Conservation (phyloP, 2,888 invertebrate genomes). For the Caenorhabditis panamensis region DNA sequence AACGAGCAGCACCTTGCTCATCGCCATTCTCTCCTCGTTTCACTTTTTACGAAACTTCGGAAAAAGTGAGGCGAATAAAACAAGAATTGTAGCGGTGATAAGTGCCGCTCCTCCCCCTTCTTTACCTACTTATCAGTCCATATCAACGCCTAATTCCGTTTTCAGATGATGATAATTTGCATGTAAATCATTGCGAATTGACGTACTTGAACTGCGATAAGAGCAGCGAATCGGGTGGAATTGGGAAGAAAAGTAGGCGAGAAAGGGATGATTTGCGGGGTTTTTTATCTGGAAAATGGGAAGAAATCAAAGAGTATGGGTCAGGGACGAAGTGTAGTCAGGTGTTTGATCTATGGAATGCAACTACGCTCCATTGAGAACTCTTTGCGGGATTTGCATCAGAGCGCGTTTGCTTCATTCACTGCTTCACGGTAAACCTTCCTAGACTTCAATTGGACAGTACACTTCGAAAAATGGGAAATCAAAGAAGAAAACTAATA, state of each 20-base stretch:
- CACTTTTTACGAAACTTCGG: not conserved
- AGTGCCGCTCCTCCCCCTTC: too few species aligned
- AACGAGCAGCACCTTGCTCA: constrained; percentile 29
- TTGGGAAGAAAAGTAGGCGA: not conserved
- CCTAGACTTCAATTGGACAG: too few species aligned
- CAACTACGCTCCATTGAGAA: too few species aligned
- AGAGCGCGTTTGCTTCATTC: too few species aligned
- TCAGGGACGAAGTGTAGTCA: too few species aligned
- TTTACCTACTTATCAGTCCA: constrained; percentile 3
- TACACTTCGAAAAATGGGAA: not conserved
- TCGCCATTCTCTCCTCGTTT: too few species aligned
- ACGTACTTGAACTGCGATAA: constrained; percentile 9
- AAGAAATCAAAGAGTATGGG: too few species aligned
- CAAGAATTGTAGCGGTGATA: constrained; percentile 9
- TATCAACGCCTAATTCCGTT: not conserved
- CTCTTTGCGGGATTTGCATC: too few species aligned
- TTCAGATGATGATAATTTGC: not conserved
- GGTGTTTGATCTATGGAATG: too few species aligned
- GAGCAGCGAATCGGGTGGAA: not conserved
- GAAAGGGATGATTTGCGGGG: not conserved
- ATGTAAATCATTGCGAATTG: constrained; percentile 1
- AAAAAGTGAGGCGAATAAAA: constrained; percentile 20
- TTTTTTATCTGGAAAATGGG: too few species aligned
- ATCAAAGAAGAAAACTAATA: not conserved
- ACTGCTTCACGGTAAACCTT: too few species aligned